Evolutionary conservation across 2,113 vertebrate species (phyloP).

Genomic region (Platysteira castanea): DNA sequence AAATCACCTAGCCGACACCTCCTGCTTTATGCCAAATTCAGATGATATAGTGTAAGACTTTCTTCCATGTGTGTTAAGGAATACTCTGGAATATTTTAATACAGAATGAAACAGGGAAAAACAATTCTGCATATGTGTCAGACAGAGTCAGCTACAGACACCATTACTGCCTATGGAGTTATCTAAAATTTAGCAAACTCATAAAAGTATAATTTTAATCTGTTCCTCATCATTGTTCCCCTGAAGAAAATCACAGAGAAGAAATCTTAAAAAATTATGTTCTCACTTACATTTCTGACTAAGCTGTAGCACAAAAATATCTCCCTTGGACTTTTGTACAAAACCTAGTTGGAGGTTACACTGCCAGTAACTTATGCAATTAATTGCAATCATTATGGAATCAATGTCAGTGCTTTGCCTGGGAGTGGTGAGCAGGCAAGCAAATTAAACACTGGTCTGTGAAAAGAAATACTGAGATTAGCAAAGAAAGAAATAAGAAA

Average conservation of each 20-base stretch:
- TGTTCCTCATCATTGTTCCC: background rate
- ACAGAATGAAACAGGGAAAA: background rate
- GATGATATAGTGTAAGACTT: background rate
- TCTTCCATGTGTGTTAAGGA: background rate
- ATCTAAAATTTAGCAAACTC: background rate
- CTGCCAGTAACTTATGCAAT: background rate
- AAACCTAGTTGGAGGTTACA: background rate
- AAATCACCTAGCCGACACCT: background rate
- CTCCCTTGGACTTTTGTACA: background rate
- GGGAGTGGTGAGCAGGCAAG: background rate
- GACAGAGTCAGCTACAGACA: background rate
- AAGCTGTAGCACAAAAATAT: background rate
- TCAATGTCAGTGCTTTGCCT: background rate
- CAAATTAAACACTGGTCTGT: background rate
- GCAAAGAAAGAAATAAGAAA: fast-evolving
- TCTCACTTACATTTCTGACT: background rate
- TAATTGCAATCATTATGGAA: background rate
- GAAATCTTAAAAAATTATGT: background rate
- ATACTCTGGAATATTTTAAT: background rate
- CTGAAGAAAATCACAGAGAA: background rate
- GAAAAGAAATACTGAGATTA: background rate
- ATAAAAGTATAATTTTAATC: background rate
- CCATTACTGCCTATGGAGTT: background rate
- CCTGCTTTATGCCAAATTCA: background rate
- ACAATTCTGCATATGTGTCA: background rate